A percentile compares a stretch with the other conserved stretches of the same genome.
phyloP scores from a whole-genome alignment of 2,888 invertebrate species.

The Cephus runcator region DNA sequence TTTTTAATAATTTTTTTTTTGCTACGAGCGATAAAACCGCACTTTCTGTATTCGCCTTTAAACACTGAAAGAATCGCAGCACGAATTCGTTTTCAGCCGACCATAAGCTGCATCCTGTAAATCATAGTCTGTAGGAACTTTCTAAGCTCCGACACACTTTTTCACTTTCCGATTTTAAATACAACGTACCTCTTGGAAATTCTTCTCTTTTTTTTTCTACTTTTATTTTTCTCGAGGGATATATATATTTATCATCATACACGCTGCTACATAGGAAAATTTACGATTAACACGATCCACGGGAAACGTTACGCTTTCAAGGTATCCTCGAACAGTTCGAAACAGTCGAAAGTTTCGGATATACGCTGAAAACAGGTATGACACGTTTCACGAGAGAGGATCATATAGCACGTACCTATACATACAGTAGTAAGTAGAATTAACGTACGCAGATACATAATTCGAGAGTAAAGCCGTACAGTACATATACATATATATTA shows the following conservation, averaged over 20 bases:
- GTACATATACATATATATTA: background rate
- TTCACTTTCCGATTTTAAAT: background rate
- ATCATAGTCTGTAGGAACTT: background rate
- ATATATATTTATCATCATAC: no score
- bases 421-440: background rate
- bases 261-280: background rate
- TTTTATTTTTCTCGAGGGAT: no score
- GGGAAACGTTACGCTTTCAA: background rate
- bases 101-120: background rate
- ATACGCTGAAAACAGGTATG: background rate
- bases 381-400: background rate
- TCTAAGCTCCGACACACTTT: background rate
- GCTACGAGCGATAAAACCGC: constrained; percentile 38
- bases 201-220: no score
- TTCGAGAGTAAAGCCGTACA: background rate
- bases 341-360: background rate
- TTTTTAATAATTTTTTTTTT: constrained; percentile 14
- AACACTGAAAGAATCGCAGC: constrained; percentile 10
- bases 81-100: constrained; percentile 14
- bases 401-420: background rate
- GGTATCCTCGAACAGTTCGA: background rate
- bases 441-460: background rate
- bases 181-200: no score
- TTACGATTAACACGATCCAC: background rate
- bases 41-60: constrained; percentile 2